phyloP scores from a whole-genome alignment of 2,113 vertebrate genomes.

The Chaetodon trifascialis region DNA sequence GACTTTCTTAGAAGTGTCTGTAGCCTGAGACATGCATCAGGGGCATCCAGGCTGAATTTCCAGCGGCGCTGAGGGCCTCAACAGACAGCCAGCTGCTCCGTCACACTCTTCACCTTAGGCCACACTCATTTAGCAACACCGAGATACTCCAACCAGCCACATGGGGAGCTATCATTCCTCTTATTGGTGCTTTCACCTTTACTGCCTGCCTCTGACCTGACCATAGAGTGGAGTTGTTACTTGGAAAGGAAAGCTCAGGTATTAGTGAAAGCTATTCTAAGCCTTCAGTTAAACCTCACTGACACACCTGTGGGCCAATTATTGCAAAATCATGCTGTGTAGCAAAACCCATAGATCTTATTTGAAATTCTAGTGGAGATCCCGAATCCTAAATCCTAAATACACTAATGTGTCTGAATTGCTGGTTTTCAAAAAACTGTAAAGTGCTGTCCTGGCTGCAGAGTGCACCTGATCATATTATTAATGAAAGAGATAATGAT shows the following conservation, averaged over 20 bases:
- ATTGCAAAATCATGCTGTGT: neutral
- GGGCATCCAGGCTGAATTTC: constrained; percentile 67
- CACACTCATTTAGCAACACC: constrained; percentile 65
- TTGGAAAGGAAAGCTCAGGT: constrained; percentile 4
- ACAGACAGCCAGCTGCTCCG: constrained; percentile 78
- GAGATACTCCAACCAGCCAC: constrained; percentile 48
- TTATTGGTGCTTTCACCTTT: constrained; percentile 60
- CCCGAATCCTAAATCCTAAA: neutral
- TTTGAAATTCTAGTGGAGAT: neutral
- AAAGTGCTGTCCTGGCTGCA: neutral
- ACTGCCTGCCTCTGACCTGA: constrained; percentile 28
- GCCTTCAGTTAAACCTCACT: neutral
- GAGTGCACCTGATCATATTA: neutral
- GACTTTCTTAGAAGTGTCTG: constrained; percentile 68
- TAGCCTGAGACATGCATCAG: constrained; percentile 57
- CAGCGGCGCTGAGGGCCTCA: constrained; percentile 62
- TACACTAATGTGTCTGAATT: neutral
- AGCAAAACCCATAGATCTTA: neutral
- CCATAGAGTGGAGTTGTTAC: neutral
- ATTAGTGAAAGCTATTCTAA: neutral
- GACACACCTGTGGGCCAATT: neutral
- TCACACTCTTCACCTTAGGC: constrained; percentile 63
- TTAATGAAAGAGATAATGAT: neutral
- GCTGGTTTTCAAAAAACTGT: neutral
- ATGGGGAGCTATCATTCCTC: constrained; percentile 37